These are phyloP conservation scores for Microhierax caerulescens DNA, from an alignment of 2,797 vertebrate species.

Conservation along the genomic window DNA sequence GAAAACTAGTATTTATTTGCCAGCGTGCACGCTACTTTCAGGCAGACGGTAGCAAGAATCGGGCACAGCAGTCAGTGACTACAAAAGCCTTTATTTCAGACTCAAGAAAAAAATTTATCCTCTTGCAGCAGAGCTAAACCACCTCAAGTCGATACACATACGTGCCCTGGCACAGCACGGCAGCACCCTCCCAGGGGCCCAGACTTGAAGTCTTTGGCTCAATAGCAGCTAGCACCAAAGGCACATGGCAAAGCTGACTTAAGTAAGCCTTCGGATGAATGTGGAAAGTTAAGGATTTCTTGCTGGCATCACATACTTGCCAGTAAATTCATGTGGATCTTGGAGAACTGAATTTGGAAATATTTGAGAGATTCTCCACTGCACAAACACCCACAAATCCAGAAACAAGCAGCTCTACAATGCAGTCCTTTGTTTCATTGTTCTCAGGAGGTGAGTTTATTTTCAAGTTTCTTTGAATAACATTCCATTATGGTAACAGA, in stretches of 20 bases:
- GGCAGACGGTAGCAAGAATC: neutral
- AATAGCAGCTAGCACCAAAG: neutral
- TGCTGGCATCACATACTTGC: neutral
- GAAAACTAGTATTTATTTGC: neutral
- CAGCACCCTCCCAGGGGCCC: neutral
- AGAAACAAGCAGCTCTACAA: neutral
- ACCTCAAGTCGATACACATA: accelerated
- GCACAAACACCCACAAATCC: neutral
- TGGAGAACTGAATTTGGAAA: neutral
- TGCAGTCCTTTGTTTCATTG: neutral
- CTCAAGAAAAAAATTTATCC: neutral
- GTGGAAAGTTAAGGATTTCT: neutral
- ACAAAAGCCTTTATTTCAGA: neutral
- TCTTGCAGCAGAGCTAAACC: neutral
- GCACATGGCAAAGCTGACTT: neutral
- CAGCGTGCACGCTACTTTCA: accelerated
- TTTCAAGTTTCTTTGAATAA: neutral
- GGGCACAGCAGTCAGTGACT: neutral
- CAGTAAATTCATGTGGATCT: neutral
- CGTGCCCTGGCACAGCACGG: neutral
- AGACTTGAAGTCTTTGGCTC: neutral
- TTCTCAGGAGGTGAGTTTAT: neutral
- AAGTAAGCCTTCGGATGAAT: neutral
- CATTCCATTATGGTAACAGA: neutral
- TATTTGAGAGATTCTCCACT: neutral